phyloP scores from a whole-genome alignment of 2,113 vertebrate genomes.

The Ramphastos sulfuratus region DNA sequence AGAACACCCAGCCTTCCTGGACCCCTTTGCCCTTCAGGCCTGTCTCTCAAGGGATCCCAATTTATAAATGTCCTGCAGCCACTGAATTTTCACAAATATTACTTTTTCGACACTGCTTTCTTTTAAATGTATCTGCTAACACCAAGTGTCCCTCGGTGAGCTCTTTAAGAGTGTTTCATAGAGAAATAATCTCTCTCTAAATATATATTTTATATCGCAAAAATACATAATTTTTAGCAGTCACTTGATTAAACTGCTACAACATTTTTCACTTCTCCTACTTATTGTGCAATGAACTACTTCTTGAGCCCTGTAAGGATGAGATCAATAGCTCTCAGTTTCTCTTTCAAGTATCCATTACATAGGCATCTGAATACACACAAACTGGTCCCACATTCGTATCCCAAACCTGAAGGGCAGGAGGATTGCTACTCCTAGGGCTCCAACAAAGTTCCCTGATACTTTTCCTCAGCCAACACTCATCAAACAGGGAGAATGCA shows the following conservation, averaged over 20 bases:
- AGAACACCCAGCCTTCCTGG: no score
- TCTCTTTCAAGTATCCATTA: neutral
- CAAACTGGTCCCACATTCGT: neutral
- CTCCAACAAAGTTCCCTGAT: neutral
- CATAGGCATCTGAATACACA: accelerated
- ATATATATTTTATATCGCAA: neutral
- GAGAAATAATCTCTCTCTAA: neutral
- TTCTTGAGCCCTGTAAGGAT: neutral
- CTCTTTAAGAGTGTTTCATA: neutral
- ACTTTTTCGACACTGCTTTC: neutral
- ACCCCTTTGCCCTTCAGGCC: no score
- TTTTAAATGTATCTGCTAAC: neutral
- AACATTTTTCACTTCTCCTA: neutral
- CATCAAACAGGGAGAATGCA: neutral
- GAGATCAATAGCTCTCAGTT: neutral
- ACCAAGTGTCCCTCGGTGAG: neutral
- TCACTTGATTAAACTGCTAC: neutral
- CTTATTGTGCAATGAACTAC: neutral
- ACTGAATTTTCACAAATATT: neutral
- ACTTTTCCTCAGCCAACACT: neutral
- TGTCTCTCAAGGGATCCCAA: no score
- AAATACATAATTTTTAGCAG: neutral
- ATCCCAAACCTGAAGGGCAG: neutral
- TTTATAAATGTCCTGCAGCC: neutral
- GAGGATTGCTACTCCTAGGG: neutral